Percentiles rank a stretch among this genome's conserved stretches.
phyloP scores from a whole-genome alignment of 2,888 invertebrate species.

The Lobophora halterata region DNA sequence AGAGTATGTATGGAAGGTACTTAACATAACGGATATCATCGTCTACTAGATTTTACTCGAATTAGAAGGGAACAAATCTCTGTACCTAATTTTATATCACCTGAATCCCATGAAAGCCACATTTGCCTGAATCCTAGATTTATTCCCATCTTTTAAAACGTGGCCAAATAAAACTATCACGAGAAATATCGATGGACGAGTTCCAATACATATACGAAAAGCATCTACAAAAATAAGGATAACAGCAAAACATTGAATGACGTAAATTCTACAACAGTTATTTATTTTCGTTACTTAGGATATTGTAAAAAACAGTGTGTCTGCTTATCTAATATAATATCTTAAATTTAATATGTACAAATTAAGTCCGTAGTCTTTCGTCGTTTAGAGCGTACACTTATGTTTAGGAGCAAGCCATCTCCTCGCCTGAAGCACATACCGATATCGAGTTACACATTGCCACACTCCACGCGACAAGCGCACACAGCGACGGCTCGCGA shows the following conservation, averaged over 20 bases:
- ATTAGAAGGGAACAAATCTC: constrained; percentile 57
- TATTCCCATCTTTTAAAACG: constrained; percentile 52
- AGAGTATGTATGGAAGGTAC: constrained; percentile 45
- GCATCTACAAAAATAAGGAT: constrained; percentile 58
- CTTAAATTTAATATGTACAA: constrained; percentile 76
- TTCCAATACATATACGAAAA: constrained; percentile 41
- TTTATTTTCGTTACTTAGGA: constrained; percentile 68
- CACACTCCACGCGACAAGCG: constrained; percentile 39
- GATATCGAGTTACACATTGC: constrained; percentile 41
- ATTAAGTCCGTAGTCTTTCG: constrained; percentile 75
- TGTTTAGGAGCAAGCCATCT: constrained; percentile 56
- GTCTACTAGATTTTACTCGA: constrained; percentile 37
- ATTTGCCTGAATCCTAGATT: constrained; percentile 46
- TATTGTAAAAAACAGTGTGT: constrained; percentile 79
- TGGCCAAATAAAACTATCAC: constrained; percentile 38
- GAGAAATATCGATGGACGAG: constrained; percentile 32
- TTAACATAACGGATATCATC: constrained; percentile 39
- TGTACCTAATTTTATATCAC: constrained; percentile 47
- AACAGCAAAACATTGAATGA: constrained; percentile 70
- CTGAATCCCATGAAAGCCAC: constrained; percentile 54
- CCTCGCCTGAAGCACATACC: constrained; percentile 44
- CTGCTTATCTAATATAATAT: constrained; percentile 64
- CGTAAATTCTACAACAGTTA: constrained; percentile 75
- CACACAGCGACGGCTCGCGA: constrained; percentile 27
- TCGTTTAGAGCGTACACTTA: constrained; percentile 67